These are phyloP conservation scores for Gavia stellata DNA, from an alignment of 2,113 vertebrate genomes.

Conservation along the genomic window DNA sequence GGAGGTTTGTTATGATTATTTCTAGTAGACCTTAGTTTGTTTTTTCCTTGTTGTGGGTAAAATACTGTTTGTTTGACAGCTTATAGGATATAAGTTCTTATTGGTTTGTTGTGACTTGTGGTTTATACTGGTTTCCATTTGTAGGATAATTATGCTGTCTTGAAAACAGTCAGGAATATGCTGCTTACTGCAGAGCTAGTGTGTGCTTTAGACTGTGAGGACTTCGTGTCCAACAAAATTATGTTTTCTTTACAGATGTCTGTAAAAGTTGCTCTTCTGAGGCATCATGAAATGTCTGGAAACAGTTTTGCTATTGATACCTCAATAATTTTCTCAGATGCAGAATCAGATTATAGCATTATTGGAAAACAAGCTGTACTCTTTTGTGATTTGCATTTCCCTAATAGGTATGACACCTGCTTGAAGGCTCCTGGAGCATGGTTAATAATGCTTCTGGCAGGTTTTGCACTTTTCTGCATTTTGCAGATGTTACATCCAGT, in stretches of 20 bases:
- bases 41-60: accelerated
- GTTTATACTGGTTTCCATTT: not conserved
- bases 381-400: not conserved
- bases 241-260: not conserved
- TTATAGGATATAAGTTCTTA: not conserved
- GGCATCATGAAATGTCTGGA: not conserved
- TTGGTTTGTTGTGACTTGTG: not conserved
- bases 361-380: not conserved
- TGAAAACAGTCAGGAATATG: not conserved
- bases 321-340: not conserved
- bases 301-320: not conserved
- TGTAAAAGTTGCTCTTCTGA: not conserved
- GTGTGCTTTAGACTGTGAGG: not conserved
- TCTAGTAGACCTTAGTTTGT: not conserved
- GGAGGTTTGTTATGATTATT: not conserved
- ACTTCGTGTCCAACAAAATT: not conserved
- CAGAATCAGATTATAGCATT: not conserved
- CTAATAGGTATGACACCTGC: slow-evolving; percentile 10
- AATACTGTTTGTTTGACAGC: not conserved
- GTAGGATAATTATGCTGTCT: not conserved
- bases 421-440: not conserved
- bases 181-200: not conserved
- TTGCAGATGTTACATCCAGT: slow-evolving; percentile 39
- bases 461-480: not conserved
- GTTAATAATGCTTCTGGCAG: slow-evolving; percentile 10